Evolutionary conservation across 2,797 vertebrate species (phyloP), one percentile per base, ranked within the genome.

Genomic region (Sebastes cheni): DNA sequence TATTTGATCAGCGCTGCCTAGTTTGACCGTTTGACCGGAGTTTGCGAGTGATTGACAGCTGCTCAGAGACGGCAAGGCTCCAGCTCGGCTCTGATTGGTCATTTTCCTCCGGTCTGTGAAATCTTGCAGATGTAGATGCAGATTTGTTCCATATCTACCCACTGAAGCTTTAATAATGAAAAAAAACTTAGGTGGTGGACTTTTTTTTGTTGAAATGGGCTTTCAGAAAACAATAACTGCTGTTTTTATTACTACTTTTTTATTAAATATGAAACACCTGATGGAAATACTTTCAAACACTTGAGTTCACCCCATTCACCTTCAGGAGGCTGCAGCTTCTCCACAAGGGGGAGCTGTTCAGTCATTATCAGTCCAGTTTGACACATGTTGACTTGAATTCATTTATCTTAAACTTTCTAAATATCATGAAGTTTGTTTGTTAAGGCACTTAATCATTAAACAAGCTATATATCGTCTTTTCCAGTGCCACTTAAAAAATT

Each of bases 331-430:
- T 36, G 54, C 67, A 59, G 39, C 18, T n/a, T 56, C 8, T 34
- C 80, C 86, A 80, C 69, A 8, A 13, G 67, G 59, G 16, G 42
- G 70, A 18, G 82, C 67, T 80, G 32, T 72, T 66, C 0, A 1
- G 4, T 27, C 20, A 34, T 56, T 14, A 25, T 59, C 25, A 22
- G 23, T 60, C 30, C 13, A 50, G 20, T 16, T 39, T 8, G 0
- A 46, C 36, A 64, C 65, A n/a, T 3, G 52, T 14, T 29, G 42
- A 11, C 12, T 14, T 10, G 4, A 16, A 34, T 22, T 0, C 3
- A 30, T 36, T 10, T 1, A 30, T 32, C 1, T 39, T 14, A 1
- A 64, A 2, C 16, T n/a, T 52, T 39, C 13, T 12, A 56, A 14
- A 39, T 13, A 9, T 34, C 8, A 46, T 20, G 2, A 52, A 52